Percentiles rank a stretch among this genome's conserved stretches.
These are phyloP conservation scores for Microdon myrmicae DNA, from an alignment of 2,888 invertebrate genomes.

Conservation along the genomic window DNA sequence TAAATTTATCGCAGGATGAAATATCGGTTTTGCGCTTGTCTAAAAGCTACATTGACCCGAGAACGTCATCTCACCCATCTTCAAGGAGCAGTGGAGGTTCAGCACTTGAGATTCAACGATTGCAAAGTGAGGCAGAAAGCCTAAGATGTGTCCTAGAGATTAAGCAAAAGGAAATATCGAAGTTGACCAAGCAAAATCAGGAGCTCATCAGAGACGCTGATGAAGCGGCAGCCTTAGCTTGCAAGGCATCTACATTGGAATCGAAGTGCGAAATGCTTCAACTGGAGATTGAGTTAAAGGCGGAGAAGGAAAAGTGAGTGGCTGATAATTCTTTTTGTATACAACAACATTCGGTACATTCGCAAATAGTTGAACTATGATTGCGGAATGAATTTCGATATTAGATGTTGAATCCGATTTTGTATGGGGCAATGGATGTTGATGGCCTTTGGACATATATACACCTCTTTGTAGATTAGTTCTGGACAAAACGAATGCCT, in stretches of 20 bases:
- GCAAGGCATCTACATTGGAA: constrained; percentile 79
- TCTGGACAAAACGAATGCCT: no score
- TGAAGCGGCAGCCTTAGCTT: constrained; percentile 76
- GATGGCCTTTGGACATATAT: no score
- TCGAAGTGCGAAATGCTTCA: constrained; percentile 89
- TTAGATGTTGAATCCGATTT: no score
- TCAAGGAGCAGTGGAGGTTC: constrained; percentile 53
- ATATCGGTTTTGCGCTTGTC: constrained; percentile 57
- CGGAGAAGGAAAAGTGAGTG: constrained; percentile 72
- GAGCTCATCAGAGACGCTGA: constrained; percentile 80
- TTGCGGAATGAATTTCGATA: no score
- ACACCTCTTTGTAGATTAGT: no score
- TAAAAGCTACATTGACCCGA: constrained; percentile 43
- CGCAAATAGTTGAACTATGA: no score
- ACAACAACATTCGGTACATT: not conserved
- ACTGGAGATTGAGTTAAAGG: constrained; percentile 72
- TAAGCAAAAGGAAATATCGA: constrained; percentile 85
- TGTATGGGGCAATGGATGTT: no score
- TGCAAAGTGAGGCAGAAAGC: constrained; percentile 82
- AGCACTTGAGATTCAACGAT: constrained; percentile 61
- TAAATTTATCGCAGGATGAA: constrained; percentile 64
- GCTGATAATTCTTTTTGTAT: not conserved
- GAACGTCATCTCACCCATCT: constrained; percentile 59
- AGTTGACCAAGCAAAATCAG: constrained; percentile 77
- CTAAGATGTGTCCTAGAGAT: constrained; percentile 88